Percentiles rank a stretch among this genome's conserved stretches.
phyloP scores from a whole-genome alignment of 2,113 vertebrate species.

The Sphyrna mokarran region DNA sequence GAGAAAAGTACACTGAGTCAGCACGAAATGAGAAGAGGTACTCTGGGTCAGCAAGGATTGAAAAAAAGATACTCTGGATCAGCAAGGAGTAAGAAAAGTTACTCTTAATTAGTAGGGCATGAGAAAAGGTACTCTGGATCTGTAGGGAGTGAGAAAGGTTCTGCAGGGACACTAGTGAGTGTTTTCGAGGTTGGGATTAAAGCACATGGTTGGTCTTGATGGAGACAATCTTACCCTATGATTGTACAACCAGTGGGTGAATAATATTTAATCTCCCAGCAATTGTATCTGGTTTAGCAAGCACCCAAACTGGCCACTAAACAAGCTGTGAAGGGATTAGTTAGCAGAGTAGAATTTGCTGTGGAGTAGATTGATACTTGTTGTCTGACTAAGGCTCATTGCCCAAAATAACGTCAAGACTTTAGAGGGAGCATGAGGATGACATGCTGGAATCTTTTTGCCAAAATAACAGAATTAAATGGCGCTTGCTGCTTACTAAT shows the following conservation, averaged over 20 bases:
- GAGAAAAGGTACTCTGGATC: too few relatives aligned
- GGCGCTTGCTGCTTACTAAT: not conserved
- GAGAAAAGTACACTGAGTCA: not conserved
- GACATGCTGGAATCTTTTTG: not conserved
- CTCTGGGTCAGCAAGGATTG: not conserved
- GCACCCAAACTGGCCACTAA: not conserved
- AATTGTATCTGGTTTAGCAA: not conserved
- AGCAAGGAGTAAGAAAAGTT: too few relatives aligned
- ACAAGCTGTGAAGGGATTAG: not conserved
- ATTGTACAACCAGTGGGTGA: not conserved
- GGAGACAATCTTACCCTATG: not conserved
- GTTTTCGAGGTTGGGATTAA: conserved; percentile 11
- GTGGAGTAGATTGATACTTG: not conserved
- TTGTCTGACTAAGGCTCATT: not conserved
- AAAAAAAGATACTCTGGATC: not conserved
- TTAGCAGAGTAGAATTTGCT: not conserved
- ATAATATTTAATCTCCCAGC: not conserved
- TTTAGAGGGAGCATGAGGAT: not conserved
- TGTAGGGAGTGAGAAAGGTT: not conserved
- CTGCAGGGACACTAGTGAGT: not conserved
- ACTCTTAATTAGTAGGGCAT: too few relatives aligned
- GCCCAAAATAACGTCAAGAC: not conserved
- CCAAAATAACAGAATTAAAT: not conserved
- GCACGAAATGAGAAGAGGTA: not conserved
- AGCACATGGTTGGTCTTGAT: not conserved